Evolutionary conservation across 1,140 invertebrate species (phyloP).

Genomic region (Triops longicaudatus): DNA sequence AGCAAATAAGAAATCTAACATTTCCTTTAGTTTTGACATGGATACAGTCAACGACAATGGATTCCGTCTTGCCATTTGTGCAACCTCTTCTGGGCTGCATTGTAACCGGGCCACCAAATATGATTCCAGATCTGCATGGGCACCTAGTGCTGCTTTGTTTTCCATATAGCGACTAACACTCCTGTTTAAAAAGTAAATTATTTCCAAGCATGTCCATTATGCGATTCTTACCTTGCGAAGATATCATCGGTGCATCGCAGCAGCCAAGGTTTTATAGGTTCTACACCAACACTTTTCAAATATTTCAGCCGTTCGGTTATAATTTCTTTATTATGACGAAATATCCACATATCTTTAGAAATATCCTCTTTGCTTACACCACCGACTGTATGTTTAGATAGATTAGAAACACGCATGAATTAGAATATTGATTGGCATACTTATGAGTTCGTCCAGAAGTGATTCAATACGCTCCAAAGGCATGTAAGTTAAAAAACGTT

Average conservation of each 20-base stretch:
- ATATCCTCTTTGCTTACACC: constrained; percentile 41
- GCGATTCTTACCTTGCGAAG: constrained; percentile 22
- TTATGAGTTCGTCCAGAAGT: neutral
- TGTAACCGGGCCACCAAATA: constrained; percentile 43
- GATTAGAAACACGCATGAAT: neutral
- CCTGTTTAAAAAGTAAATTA: constrained; percentile 33
- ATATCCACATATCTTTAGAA: constrained; percentile 45
- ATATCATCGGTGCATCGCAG: constrained; percentile 40
- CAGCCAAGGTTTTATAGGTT: constrained; percentile 49
- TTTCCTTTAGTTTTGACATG: constrained; percentile 44
- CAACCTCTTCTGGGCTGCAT: constrained; percentile 38
- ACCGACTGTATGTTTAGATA: constrained; percentile 32
- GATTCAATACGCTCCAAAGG: neutral
- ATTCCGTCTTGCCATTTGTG: constrained; percentile 40
- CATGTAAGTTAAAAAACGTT: neutral
- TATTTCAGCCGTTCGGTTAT: constrained; percentile 39
- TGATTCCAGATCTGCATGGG: constrained; percentile 39
- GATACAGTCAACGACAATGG: constrained; percentile 42
- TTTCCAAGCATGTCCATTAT: neutral
- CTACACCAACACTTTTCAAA: constrained; percentile 40
- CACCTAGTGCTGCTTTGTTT: constrained; percentile 41
- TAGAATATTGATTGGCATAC: neutral
- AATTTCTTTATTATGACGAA: constrained; percentile 40
- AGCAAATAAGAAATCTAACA: constrained; percentile 44
- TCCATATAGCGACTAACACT: constrained; percentile 41